Percentiles rank a stretch among this genome's conserved stretches.
Evolutionary conservation across 2,113 vertebrate species (phyloP).

Genomic region (Zosterops lateralis): DNA sequence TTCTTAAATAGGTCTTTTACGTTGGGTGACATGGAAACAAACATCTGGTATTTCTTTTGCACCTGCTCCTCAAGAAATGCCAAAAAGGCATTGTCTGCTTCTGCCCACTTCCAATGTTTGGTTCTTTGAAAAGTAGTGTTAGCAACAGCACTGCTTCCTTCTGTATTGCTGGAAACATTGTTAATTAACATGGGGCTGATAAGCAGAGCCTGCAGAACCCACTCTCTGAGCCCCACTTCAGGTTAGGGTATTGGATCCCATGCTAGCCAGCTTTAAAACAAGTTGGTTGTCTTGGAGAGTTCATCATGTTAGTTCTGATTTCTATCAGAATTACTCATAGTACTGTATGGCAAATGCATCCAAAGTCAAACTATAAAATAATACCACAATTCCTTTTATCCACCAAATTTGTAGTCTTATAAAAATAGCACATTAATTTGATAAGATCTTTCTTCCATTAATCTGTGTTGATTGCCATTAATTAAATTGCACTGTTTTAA

Average conservation of each 20-base stretch:
- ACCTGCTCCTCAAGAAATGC: neutral
- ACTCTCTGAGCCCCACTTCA: neutral
- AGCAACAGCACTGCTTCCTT: neutral
- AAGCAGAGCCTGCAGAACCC: neutral
- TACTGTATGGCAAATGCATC: neutral
- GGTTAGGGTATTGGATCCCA: neutral
- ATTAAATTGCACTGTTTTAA: slow-evolving; percentile 60
- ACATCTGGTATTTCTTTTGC: neutral
- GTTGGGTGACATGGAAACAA: neutral
- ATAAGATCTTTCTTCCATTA: slow-evolving; percentile 61
- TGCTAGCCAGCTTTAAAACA: neutral
- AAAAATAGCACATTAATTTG: slow-evolving; percentile 53
- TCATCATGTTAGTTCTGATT: neutral
- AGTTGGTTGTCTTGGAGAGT: neutral
- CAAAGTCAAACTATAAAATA: neutral
- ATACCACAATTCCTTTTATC: slow-evolving; percentile 20
- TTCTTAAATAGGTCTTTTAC: neutral
- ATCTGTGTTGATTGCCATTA: slow-evolving; percentile 54
- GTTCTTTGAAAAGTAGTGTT: neutral
- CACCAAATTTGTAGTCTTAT: slow-evolving; percentile 25
- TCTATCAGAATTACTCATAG: neutral
- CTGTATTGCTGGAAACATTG: neutral
- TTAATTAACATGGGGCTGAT: neutral
- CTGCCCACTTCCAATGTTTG: neutral
- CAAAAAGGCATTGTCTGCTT: neutral